phyloP scores from a whole-genome alignment of 2,797 vertebrate genomes.

The Parotocinclus haroldoi region DNA sequence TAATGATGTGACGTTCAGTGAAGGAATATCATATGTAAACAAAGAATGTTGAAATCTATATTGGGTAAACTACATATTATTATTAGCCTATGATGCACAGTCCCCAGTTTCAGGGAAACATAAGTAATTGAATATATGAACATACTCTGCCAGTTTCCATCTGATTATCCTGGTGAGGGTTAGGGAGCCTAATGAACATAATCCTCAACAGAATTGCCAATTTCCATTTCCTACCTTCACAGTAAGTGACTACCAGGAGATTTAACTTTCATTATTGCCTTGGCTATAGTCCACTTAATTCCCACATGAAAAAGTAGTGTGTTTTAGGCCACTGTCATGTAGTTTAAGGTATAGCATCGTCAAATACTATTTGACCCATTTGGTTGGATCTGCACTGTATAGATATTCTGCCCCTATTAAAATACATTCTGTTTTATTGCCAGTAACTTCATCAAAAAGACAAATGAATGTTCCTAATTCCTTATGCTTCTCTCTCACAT shows the following conservation, averaged over 20 bases:
- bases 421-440: neutral
- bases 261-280: neutral
- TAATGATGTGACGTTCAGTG: too few species aligned
- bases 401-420: neutral
- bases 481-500: neutral
- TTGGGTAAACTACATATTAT: too few species aligned
- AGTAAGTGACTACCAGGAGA: neutral
- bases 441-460: slow-evolving; percentile 10
- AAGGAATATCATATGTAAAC: too few species aligned
- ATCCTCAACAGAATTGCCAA: too few species aligned
- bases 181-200: too few species aligned
- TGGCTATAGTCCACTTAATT: neutral
- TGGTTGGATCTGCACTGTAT: neutral
- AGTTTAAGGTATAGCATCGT: neutral
- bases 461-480: neutral
- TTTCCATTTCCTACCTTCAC: too few species aligned
- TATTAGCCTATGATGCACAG: too few species aligned
- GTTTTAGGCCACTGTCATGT: neutral
- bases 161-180: too few species aligned
- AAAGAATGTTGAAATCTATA: too few species aligned
- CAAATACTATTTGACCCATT: neutral
- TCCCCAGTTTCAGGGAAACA: too few species aligned
- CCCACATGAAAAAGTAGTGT: neutral
- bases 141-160: too few species aligned
- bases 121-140: too few species aligned